Evolutionary conservation across 2,797 vertebrate species (phyloP), one percentile per base, ranked within the genome.

Genomic region (Sebastes alutus): DNA sequence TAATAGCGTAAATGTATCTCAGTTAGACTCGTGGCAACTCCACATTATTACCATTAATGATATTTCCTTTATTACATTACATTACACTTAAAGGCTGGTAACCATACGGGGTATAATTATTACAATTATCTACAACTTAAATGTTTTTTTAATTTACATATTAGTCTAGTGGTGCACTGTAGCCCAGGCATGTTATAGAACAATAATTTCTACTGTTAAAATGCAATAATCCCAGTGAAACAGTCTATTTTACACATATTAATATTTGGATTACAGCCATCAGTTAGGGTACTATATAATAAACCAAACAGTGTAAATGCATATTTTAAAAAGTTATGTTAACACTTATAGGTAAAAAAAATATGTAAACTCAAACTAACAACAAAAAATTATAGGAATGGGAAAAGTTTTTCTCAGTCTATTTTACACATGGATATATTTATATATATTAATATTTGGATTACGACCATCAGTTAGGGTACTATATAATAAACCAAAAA

Each of bases 361-460:
- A 38, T 59, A 8, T 55, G 18, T 42, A 4, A 60, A 58, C 0
- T 49, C 3, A 33, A 30, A 23, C 2, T n/a, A 6, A 32, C 7
- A 25, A 5, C 3, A 20, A 65, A 38, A 27, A 11, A 27, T 6
- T 6, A 27, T 42, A 8, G 18, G 5, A 25, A 69, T 2, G 18
- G 18, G 7, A 32, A 30, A 23, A 16, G 4, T 52, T 85, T 77
- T 67, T 78, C 78, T 86, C 64, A 89, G 38, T 82, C 16, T 42
- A 42, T 16, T 42, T 42, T 42, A 14, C 14, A n/a, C 10, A 2
- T 3, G 6, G 10, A 42, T 35, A 7, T 23, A 38, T 38, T 35
- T 35, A 35, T 35, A 35, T 35, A 30, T 25, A 49, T 20, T 5
- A n/a, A 62, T 52, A 38, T n/a, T 20, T 38, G 12, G 11, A 35